Percentiles rank a stretch among this genome's conserved stretches.
Conservation (phyloP, 1,140 invertebrate genomes). For the Chymomyza costata region DNA sequence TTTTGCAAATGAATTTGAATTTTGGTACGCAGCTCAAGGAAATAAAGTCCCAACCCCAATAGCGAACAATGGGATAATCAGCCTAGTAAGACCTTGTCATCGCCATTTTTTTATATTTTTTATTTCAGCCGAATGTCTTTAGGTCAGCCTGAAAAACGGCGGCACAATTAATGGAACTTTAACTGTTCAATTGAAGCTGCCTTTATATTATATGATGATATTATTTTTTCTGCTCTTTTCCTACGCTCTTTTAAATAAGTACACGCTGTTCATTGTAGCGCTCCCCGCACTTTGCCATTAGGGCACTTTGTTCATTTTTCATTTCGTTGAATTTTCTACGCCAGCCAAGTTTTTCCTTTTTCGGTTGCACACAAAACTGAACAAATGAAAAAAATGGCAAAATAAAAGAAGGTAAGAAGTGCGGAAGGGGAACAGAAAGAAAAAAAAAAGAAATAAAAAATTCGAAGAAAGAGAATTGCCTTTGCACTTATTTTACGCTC, state of each 20-base stretch:
- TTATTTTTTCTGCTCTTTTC: slow-evolving; percentile 10
- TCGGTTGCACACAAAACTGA: too few species aligned
- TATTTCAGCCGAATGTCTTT: too few species aligned
- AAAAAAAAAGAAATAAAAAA: slow-evolving; percentile 1
- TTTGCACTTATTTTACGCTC: slow-evolving; percentile 74
- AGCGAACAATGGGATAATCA: too few species aligned
- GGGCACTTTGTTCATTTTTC: slow-evolving; percentile 72
- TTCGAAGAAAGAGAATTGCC: slow-evolving; percentile 36
- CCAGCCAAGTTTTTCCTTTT: slow-evolving; percentile 57
- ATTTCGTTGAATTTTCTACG: slow-evolving; percentile 65
- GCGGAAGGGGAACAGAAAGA: background rate
- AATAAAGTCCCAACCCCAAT: too few species aligned
- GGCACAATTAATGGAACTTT: slow-evolving; percentile 75
- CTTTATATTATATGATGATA: slow-evolving; percentile 32
- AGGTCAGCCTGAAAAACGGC: too few species aligned
- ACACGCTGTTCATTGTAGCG: slow-evolving; percentile 49
- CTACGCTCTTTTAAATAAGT: slow-evolving; percentile 49
- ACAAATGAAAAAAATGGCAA: too few species aligned
- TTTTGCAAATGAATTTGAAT: too few species aligned
- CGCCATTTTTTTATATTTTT: too few species aligned
- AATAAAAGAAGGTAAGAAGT: too few species aligned
- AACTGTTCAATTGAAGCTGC: slow-evolving; percentile 73
- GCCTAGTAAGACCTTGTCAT: too few species aligned
- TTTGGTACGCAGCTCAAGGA: too few species aligned
- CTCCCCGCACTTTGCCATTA: slow-evolving; percentile 42